These are phyloP conservation scores for Oceanodroma leucorhoa DNA, from an alignment of 2,797 vertebrate genomes.

Conservation along the genomic window DNA sequence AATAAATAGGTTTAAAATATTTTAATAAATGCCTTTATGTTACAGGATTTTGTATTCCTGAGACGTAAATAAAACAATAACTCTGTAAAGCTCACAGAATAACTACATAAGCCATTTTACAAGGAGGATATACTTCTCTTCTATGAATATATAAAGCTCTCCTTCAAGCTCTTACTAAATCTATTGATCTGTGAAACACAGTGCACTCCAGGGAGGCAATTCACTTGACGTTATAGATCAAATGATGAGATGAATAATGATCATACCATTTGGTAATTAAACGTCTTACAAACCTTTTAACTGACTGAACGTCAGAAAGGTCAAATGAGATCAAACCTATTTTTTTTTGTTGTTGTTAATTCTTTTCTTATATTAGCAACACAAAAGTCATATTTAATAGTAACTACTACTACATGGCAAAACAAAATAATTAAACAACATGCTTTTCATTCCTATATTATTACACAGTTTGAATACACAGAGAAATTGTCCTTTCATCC, in stretches of 20 bases:
- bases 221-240: constrained; percentile 94
- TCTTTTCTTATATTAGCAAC: constrained; percentile 56
- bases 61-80: constrained; percentile 69
- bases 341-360: constrained; percentile 67
- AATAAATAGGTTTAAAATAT: neutral
- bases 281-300: constrained; percentile 95
- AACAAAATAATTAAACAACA: constrained; percentile 33
- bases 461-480: neutral
- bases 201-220: constrained; percentile 89
- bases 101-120: constrained; percentile 61
- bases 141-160: constrained; percentile 78
- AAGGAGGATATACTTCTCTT: constrained; percentile 61
- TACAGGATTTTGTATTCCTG: constrained; percentile 27
- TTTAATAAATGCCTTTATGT: neutral
- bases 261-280: constrained; percentile 97
- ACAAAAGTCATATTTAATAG: constrained; percentile 36
- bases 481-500: neutral
- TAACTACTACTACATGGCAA: neutral
- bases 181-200: constrained; percentile 98
- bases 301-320: constrained; percentile 86
- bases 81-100: constrained; percentile 38
- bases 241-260: constrained; percentile 97
- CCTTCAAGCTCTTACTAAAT: constrained; percentile 87
- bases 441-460: neutral
- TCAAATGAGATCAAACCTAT: constrained; percentile 82